Evolutionary conservation across 2,113 vertebrate genomes (phyloP).

Genomic region (Lepus timidus): DNA sequence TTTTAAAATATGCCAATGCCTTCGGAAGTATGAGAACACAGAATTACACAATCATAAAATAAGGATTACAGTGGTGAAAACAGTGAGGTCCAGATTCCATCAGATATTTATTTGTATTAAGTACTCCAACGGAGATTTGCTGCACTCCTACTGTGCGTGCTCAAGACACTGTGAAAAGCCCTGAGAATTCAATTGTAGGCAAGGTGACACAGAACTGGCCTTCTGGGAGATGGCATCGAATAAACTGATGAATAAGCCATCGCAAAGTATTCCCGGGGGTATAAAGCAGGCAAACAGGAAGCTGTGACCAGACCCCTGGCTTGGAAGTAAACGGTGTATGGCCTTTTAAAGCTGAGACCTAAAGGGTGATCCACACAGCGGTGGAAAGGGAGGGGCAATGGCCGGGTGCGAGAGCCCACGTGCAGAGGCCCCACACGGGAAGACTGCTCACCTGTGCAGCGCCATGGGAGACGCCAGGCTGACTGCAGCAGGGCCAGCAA

Average conservation of each 20-base stretch:
- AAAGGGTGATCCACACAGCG: background rate
- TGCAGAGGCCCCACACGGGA: background rate
- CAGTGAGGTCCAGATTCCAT: background rate
- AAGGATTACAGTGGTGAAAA: constrained; percentile 21
- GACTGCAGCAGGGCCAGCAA: background rate
- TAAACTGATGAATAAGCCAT: background rate
- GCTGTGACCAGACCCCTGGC: background rate
- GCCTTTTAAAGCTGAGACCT: background rate
- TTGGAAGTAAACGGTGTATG: fast-evolving
- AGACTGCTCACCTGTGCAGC: background rate
- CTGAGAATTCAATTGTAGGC: background rate
- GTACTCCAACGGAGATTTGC: background rate
- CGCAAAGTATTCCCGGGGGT: background rate
- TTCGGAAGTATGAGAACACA: constrained; percentile 37
- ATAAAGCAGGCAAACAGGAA: background rate
- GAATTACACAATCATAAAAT: background rate
- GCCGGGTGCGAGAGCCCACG: fast-evolving
- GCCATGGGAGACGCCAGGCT: no score
- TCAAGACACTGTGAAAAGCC: fast-evolving
- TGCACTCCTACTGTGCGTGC: background rate
- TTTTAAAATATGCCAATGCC: constrained; percentile 56
- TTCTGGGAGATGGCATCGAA: background rate
- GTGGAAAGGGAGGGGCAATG: fast-evolving
- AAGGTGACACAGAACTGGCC: background rate
- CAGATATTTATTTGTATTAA: background rate